A percentile compares a stretch with the other conserved stretches of the same genome.
These are phyloP conservation scores for Tipula confusa DNA, from an alignment of 2,888 invertebrate species.

Conservation along the genomic window DNA sequence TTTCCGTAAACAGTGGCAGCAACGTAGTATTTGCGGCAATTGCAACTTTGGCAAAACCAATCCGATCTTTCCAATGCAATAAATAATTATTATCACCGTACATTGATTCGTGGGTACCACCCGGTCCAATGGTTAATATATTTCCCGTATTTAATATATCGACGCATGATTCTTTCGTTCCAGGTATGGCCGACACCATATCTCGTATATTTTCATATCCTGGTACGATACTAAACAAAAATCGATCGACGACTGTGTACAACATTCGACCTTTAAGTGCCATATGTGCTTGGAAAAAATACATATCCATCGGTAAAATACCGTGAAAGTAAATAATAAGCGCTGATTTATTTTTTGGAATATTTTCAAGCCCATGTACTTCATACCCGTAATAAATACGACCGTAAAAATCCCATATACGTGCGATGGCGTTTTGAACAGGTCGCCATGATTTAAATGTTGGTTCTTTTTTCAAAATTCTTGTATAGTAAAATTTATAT, in stretches of 20 bases:
- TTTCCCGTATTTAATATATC: conserved; percentile 80
- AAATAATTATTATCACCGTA: conserved; percentile 88
- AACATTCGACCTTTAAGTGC: conserved; percentile 70
- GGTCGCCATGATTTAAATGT: neutral
- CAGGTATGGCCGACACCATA: conserved; percentile 70
- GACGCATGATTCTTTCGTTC: conserved; percentile 86
- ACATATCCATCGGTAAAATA: conserved; percentile 92
- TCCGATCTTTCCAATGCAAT: conserved; percentile 86
- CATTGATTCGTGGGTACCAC: conserved; percentile 92
- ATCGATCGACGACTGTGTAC: conserved; percentile 89
- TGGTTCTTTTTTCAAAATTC: neutral
- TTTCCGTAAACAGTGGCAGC: conserved; percentile 95
- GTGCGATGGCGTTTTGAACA: neutral
- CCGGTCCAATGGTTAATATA: conserved; percentile 89
- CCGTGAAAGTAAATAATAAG: conserved; percentile 96
- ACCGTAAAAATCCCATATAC: neutral
- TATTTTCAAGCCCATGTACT: conserved; percentile 82
- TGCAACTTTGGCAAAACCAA: conserved; percentile 96
- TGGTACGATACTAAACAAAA: conserved; percentile 89
- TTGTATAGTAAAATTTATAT: neutral
- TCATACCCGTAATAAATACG: conserved; percentile 56
- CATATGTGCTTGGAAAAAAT: conserved; percentile 84
- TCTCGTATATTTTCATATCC: conserved; percentile 62
- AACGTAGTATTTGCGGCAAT: conserved; percentile 86
- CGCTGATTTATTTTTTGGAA: conserved; percentile 79